Evolutionary conservation across 1,140 invertebrate genomes (phyloP).

Genomic region (Cepaea nemoralis): DNA sequence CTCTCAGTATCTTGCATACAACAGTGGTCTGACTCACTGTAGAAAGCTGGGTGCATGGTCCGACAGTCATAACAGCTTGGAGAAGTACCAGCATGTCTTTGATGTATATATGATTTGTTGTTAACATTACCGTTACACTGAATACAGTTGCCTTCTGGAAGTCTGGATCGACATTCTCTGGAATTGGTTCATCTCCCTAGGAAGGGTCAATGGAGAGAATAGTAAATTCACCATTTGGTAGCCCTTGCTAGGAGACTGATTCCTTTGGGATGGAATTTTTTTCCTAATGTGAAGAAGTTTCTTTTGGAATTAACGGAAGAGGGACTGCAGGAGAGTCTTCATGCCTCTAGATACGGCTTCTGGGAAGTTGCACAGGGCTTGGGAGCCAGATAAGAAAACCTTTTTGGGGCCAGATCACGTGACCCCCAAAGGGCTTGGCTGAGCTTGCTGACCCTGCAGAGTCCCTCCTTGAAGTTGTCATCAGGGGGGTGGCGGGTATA

Average conservation of each 20-base stretch:
- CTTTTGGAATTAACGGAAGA: slow-evolving; percentile 17
- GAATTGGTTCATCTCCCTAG: neutral
- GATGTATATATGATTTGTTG: neutral
- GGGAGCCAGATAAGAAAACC: slow-evolving; percentile 28
- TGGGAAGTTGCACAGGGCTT: neutral
- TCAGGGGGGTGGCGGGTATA: slow-evolving; percentile 53
- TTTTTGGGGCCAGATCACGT: slow-evolving; percentile 34
- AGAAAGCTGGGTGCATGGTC: slow-evolving; percentile 24
- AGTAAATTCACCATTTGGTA: neutral
- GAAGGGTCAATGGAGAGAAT: no score
- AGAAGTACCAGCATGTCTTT: neutral
- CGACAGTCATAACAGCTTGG: neutral
- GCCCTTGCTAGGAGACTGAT: neutral
- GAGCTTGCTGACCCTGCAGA: slow-evolving; percentile 35
- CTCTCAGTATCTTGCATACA: slow-evolving; percentile 41
- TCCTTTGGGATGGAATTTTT: slow-evolving; percentile 15
- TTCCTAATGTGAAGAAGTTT: neutral
- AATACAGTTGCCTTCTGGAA: slow-evolving; percentile 1
- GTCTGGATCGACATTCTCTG: neutral
- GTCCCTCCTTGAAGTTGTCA: slow-evolving; percentile 60
- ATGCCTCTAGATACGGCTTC: neutral
- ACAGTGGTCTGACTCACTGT: slow-evolving; percentile 35
- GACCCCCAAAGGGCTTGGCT: slow-evolving; percentile 45
- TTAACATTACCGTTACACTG: neutral
- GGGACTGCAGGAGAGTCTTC: slow-evolving; percentile 45